Conservation (phyloP, 2,797 vertebrate genomes). For the Lycodopsis pacificus region DNA sequence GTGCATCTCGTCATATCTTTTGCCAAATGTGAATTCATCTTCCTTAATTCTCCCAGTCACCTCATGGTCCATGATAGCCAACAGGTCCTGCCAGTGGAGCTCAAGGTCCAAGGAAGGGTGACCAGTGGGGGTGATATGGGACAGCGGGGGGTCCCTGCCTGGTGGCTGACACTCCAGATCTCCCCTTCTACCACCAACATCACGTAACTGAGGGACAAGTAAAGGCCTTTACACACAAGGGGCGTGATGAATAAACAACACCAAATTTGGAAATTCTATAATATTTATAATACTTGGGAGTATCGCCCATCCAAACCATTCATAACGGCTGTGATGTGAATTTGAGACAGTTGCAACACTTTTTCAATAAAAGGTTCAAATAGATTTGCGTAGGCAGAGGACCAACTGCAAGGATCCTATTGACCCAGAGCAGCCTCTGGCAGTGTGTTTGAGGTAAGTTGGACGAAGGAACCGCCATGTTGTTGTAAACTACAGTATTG, state of each 20-base stretch:
- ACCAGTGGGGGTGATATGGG: conserved; percentile 79
- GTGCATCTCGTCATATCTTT: not conserved
- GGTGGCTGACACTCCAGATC: conserved; percentile 69
- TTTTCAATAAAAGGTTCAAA: not conserved
- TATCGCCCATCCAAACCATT: not conserved
- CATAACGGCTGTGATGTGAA: not conserved
- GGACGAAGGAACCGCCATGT: no score
- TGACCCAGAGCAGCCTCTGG: no score
- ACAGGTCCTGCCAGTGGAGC: conserved; percentile 94
- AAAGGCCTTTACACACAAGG: not conserved
- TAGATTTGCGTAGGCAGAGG: not conserved
- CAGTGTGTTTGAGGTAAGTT: not conserved
- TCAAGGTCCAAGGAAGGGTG: conserved; percentile 89
- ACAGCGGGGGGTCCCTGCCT: conserved; percentile 73
- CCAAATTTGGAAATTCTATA: not conserved
- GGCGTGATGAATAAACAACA: not conserved
- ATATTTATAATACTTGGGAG: not conserved
- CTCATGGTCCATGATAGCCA: conserved; percentile 94
- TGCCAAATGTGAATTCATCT: not conserved
- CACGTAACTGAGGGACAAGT: conserved; percentile 80
- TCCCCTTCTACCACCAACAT: conserved; percentile 74
- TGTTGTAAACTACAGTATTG: not conserved
- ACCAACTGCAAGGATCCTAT: not conserved
- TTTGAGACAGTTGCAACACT: not conserved
- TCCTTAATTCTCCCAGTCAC: conserved; percentile 69